phyloP scores from a whole-genome alignment of 2,113 vertebrate species.

The Pagrus major region DNA sequence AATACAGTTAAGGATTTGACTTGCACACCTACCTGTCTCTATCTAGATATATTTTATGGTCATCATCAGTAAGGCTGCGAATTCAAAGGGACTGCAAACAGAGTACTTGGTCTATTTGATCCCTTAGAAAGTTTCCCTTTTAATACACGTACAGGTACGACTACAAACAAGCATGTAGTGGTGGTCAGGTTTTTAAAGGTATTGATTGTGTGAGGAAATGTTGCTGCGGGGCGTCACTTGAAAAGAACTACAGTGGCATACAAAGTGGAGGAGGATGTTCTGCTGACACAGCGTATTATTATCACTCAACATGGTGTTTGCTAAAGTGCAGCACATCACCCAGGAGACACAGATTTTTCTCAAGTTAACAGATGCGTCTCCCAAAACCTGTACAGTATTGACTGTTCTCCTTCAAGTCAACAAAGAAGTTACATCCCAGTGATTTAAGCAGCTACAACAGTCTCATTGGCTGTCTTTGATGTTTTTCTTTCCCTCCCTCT shows the following conservation, averaged over 20 bases:
- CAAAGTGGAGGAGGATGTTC: slow-evolving; percentile 43
- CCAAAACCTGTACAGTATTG: slow-evolving; percentile 18
- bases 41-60: background rate
- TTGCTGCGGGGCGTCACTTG: slow-evolving; percentile 47
- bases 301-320: slow-evolving; percentile 45
- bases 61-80: background rate
- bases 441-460: slow-evolving; percentile 42
- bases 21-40: background rate
- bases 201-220: slow-evolving; percentile 56
- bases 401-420: slow-evolving; percentile 45
- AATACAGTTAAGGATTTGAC: background rate
- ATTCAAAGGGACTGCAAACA: background rate
- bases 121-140: background rate
- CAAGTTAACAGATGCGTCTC: slow-evolving; percentile 4
- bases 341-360: slow-evolving; percentile 11
- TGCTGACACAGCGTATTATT: slow-evolving; percentile 54
- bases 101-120: background rate
- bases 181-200: slow-evolving; percentile 15
- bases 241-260: slow-evolving; percentile 34
- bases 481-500: slow-evolving; percentile 28
- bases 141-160: background rate
- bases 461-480: slow-evolving; percentile 49
- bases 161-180: background rate
- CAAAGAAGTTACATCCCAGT: slow-evolving; percentile 43
- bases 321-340: slow-evolving; percentile 32